Conservation (phyloP, 2,797 vertebrate genomes). For the Eospalax fontanierii region DNA sequence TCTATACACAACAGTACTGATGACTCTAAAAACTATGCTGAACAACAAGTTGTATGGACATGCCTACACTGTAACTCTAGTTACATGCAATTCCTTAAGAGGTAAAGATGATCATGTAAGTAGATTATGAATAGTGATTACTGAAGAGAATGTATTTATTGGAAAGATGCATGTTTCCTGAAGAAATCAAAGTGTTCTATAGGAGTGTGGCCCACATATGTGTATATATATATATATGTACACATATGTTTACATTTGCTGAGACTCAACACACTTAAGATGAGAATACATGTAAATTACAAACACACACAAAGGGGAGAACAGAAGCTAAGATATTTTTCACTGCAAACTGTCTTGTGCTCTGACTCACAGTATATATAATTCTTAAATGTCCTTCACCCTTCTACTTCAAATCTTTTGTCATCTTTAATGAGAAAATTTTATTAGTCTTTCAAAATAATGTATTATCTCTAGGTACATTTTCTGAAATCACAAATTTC, state of each 20-base stretch:
- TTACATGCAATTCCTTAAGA: background rate
- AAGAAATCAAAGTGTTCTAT: background rate
- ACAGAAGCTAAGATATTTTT: background rate
- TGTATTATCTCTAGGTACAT: background rate
- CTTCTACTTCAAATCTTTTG: slow-evolving; percentile 61
- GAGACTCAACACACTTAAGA: background rate
- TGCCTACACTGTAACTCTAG: background rate
- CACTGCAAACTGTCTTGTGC: background rate
- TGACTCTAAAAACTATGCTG: slow-evolving; percentile 15
- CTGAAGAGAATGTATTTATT: background rate
- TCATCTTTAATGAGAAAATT: background rate
- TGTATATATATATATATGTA: background rate
- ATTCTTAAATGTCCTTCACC: background rate
- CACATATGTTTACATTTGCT: background rate
- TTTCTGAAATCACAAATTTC: slow-evolving; percentile 47
- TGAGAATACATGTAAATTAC: background rate
- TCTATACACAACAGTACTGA: background rate
- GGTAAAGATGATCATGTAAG: background rate
- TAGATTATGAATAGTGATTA: background rate
- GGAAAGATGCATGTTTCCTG: background rate
- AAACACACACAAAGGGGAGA: slow-evolving; percentile 28
- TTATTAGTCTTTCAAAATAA: slow-evolving; percentile 70
- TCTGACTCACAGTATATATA: background rate
- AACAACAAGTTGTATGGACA: background rate
- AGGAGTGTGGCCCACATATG: background rate